These are phyloP conservation scores for Macaria liturata DNA, from an alignment of 2,888 invertebrate genomes.

Conservation along the genomic window DNA sequence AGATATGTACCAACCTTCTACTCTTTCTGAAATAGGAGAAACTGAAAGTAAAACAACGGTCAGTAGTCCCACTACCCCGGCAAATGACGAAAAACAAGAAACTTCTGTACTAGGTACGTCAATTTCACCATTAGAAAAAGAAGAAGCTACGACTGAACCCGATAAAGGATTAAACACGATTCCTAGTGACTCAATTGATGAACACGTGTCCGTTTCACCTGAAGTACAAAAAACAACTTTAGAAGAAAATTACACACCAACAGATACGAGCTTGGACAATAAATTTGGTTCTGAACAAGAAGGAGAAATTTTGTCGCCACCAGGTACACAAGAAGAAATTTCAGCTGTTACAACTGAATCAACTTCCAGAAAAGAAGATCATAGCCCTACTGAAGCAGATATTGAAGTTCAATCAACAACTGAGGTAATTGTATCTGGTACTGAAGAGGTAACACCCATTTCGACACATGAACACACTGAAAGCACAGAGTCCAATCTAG, in stretches of 20 bases:
- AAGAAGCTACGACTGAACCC: constrained; percentile 38
- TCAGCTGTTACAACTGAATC: constrained; percentile 42
- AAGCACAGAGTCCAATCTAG: constrained; percentile 31
- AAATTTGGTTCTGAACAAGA: constrained; percentile 9
- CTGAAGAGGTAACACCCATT: constrained; percentile 39
- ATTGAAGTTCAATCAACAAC: constrained; percentile 20
- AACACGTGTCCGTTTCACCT: constrained; percentile 39
- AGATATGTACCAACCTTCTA: constrained; percentile 1
- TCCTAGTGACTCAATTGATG: constrained; percentile 47
- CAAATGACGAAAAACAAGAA: constrained; percentile 1
- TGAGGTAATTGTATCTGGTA: constrained; percentile 6
- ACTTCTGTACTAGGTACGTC: constrained; percentile 31
- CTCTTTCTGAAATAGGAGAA: constrained; percentile 25
- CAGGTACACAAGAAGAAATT: constrained; percentile 37
- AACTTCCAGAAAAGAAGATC: constrained; percentile 41
- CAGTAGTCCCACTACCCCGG: constrained; percentile 1
- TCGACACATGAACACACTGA: constrained; percentile 35
- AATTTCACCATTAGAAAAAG: constrained; percentile 15
- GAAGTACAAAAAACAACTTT: constrained; percentile 33
- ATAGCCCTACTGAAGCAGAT: constrained; percentile 26
- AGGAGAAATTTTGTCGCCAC: constrained; percentile 22
- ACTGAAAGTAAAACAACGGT: constrained; percentile 37
- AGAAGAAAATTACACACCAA: constrained; percentile 31
- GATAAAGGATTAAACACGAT: constrained; percentile 61
- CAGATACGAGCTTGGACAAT: constrained; percentile 29